phyloP scores from a whole-genome alignment of 2,797 vertebrate species.

The Pitangus sulphuratus region DNA sequence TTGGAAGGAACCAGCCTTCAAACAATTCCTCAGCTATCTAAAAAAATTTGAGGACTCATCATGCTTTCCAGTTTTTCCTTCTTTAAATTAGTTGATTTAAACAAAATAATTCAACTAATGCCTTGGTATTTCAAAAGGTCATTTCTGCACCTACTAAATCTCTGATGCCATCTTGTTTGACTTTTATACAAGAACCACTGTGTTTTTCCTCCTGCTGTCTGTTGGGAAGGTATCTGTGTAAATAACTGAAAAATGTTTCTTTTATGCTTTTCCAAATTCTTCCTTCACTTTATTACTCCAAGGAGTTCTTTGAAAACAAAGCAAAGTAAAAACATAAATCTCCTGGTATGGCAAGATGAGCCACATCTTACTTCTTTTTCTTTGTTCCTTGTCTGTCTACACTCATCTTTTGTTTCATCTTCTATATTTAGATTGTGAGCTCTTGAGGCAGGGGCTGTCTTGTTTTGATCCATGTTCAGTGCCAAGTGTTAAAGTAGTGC shows the following conservation, averaged over 20 bases:
- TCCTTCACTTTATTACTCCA: not conserved
- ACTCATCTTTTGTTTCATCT: slow-evolving; percentile 1
- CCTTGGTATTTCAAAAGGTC: slow-evolving; percentile 55
- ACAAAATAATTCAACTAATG: not conserved
- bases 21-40: not conserved
- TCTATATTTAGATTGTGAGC: not conserved
- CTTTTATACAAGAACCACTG: slow-evolving; percentile 16
- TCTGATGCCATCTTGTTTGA: slow-evolving; percentile 4
- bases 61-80: not conserved
- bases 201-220: not conserved
- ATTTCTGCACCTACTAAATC: slow-evolving; percentile 25
- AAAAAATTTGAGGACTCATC: not conserved
- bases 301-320: not conserved
- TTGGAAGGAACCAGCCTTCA: not conserved
- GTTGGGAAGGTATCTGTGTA: not conserved
- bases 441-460: not conserved
- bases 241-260: slow-evolving; percentile 26
- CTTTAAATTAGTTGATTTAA: not conserved
- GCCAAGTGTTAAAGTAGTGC: not conserved
- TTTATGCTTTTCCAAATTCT: slow-evolving; percentile 6
- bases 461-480: slow-evolving; percentile 27
- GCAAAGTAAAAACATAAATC: not conserved
- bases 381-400: slow-evolving; percentile 8
- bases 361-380: not conserved
- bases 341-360: not conserved